Conservation (phyloP, 2,113 vertebrate species). For the Petrocephalus zakoni region DNA sequence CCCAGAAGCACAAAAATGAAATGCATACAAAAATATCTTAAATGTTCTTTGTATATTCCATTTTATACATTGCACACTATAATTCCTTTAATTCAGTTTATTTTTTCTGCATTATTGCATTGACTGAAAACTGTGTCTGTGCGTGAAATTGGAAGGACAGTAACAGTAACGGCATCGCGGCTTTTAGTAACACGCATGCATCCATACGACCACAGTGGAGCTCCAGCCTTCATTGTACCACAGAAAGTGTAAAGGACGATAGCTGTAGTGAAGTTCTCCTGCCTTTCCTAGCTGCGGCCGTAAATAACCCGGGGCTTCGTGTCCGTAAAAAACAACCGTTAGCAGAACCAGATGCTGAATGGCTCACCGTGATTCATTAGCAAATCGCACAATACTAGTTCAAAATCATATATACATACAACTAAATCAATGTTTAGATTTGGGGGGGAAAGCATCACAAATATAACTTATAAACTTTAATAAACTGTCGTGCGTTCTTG, state of each 20-base stretch:
- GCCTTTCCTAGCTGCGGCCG: neutral
- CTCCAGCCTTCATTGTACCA: neutral
- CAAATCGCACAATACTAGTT: neutral
- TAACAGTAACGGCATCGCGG: neutral
- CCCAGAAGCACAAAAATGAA: neutral
- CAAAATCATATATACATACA: neutral
- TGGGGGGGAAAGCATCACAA: neutral
- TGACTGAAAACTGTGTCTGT: neutral
- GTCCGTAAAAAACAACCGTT: neutral
- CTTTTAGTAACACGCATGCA: neutral
- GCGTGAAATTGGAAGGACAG: neutral
- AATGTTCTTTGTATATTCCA: neutral
- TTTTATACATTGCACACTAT: neutral
- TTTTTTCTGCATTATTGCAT: neutral
- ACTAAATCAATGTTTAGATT: neutral
- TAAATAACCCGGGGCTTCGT: neutral
- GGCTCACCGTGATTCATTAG: neutral
- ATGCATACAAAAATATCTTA: neutral
- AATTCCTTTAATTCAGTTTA: neutral
- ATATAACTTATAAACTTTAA: neutral
- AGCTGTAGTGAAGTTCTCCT: neutral
- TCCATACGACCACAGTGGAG: neutral
- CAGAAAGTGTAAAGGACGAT: neutral
- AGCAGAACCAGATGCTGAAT: neutral
- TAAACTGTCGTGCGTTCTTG: neutral